Evolutionary conservation across 2,797 vertebrate species (phyloP).

Genomic region (Phalanger gymnotis): DNA sequence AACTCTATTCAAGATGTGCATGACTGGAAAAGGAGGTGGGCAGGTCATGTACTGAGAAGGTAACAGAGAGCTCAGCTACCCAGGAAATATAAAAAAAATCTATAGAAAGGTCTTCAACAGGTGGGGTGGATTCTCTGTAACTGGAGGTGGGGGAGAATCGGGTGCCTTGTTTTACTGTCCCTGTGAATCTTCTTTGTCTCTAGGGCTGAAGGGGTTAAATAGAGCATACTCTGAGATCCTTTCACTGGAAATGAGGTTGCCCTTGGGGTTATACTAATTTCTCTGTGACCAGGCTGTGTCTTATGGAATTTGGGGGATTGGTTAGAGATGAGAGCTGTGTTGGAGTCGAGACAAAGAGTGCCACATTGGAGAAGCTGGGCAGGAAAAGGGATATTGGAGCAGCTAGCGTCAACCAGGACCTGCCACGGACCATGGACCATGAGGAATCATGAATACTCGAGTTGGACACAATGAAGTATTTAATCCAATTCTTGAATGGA

Average conservation of each 20-base stretch:
- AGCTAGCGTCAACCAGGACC: background rate
- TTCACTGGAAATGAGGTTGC: background rate
- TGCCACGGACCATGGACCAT: background rate
- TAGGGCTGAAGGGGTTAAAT: background rate
- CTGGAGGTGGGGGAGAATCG: background rate
- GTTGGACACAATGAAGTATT: background rate
- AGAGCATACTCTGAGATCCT: background rate
- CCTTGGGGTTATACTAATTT: background rate
- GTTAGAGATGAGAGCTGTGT: background rate
- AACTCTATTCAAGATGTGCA: background rate
- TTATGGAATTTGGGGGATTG: background rate
- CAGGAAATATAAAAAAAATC: background rate
- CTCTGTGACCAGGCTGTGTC: background rate
- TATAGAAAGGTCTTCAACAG: background rate
- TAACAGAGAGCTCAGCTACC: background rate
- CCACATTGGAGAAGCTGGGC: background rate
- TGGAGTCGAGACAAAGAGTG: background rate
- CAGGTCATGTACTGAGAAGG: background rate
- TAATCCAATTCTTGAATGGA: background rate
- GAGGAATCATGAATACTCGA: background rate
- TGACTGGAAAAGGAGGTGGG: background rate
- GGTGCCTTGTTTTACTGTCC: background rate
- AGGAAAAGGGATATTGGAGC: background rate
- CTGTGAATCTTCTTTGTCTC: background rate
- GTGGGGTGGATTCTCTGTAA: background rate